Evolutionary conservation across 2,888 invertebrate genomes (phyloP).

Genomic region (Bellardia bayeri): DNA sequence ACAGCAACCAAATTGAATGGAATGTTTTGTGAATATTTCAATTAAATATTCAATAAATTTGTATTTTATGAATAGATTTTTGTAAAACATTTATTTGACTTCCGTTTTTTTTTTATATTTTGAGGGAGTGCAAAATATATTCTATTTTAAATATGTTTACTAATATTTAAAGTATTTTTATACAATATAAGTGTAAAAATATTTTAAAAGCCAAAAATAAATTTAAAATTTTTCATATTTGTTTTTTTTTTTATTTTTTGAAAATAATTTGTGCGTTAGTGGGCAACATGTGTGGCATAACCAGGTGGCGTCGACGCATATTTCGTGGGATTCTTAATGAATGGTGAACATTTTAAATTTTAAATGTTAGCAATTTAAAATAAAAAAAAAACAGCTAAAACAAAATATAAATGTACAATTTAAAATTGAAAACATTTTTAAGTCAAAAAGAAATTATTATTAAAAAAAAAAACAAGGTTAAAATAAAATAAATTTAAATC

Average conservation of each 20-base stretch:
- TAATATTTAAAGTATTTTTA: conserved; percentile 12
- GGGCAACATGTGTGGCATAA: conserved; percentile 57
- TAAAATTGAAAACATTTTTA: not conserved
- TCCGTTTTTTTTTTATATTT: not conserved
- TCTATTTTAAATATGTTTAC: conserved; percentile 16
- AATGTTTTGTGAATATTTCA: conserved; percentile 66
- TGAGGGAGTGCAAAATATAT: not conserved
- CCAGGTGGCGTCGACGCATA: conserved; percentile 47
- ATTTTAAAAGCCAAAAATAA: not conserved
- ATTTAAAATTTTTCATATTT: not conserved
- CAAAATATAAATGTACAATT: not conserved
- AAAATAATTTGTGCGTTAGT: conserved; percentile 45
- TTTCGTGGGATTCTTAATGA: conserved; percentile 29
- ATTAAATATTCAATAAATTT: conserved; percentile 62
- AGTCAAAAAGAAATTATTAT: too few species aligned
- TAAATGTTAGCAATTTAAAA: not conserved
- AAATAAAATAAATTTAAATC: too few species aligned
- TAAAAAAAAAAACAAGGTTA: too few species aligned
- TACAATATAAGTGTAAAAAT: conserved; percentile 6
- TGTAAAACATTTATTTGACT: conserved; percentile 16
- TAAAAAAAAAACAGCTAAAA: not conserved
- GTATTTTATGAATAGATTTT: conserved; percentile 5
- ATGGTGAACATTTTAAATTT: conserved; percentile 25
- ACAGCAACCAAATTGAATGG: conserved; percentile 60
- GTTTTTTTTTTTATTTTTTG: not conserved